A percentile compares a stretch with the other conserved stretches of the same genome.
Conservation (phyloP, 1,140 invertebrate species). For the Calephelis nemesis region DNA sequence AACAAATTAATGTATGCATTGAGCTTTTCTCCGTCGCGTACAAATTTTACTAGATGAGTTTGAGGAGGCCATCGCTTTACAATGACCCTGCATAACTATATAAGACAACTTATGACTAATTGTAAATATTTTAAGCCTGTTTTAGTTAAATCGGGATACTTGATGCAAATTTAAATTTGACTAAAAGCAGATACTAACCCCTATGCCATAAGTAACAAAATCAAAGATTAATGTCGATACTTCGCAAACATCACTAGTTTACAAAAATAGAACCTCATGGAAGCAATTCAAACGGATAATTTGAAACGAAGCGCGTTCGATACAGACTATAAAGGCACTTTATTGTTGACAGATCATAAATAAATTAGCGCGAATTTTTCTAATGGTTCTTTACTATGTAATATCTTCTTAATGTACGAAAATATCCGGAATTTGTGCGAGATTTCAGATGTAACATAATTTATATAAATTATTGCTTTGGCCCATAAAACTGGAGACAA, state of each 20-base stretch:
- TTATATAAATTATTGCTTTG: neutral
- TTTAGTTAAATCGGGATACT: too few species aligned
- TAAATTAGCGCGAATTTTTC: conserved; percentile 43
- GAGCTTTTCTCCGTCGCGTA: too few species aligned
- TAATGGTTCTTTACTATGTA: neutral
- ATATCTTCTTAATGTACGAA: neutral
- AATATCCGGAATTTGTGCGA: neutral
- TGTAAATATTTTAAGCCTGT: too few species aligned
- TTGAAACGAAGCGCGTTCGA: conserved; percentile 45
- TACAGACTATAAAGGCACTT: conserved; percentile 21
- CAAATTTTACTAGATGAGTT: too few species aligned
- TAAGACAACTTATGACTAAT: too few species aligned
- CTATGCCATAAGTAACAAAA: neutral
- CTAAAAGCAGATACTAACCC: too few species aligned
- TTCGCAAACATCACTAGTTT: conserved; percentile 8
- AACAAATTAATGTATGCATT: too few species aligned
- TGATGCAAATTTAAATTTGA: too few species aligned
- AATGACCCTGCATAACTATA: too few species aligned
- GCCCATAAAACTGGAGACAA: conserved; percentile 5
- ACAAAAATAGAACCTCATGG: conserved; percentile 43
- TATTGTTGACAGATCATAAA: conserved; percentile 50
- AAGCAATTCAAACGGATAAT: conserved; percentile 69
- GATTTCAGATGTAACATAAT: neutral
- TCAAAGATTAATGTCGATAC: neutral
- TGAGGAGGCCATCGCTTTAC: too few species aligned